phyloP scores from a whole-genome alignment of 1,140 invertebrate genomes.

The Pachyrhynchus sulphureomaculatus region DNA sequence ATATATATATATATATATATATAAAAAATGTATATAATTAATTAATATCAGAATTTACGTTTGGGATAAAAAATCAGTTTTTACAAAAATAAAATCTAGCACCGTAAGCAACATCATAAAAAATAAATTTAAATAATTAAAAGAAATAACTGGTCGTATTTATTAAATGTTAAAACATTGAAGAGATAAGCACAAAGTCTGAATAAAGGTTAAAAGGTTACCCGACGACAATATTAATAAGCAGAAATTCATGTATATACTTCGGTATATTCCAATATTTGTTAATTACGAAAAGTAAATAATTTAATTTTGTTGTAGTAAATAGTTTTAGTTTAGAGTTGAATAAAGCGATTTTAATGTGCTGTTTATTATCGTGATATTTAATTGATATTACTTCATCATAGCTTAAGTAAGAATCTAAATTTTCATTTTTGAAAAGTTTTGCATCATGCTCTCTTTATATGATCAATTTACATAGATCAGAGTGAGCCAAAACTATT shows the following conservation, averaged over 20 bases:
- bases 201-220: slow-evolving; percentile 36
- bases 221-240: slow-evolving; percentile 35
- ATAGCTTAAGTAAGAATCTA: too few relatives aligned
- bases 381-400: too few relatives aligned
- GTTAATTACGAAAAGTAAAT: slow-evolving; percentile 17
- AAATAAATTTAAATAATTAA: slow-evolving; percentile 1
- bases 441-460: too few relatives aligned
- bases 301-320: slow-evolving; percentile 15
- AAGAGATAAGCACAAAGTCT: slow-evolving; percentile 37
- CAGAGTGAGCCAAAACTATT: too few relatives aligned
- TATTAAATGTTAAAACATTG: slow-evolving; percentile 21
- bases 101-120: background rate
- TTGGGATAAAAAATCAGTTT: too few relatives aligned
- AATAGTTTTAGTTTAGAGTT: background rate
- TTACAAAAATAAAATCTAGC: background rate
- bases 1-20: too few relatives aligned
- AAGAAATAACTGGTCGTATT: slow-evolving; percentile 21
- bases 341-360: background rate
- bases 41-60: too few relatives aligned
- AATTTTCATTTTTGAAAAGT: too few relatives aligned
- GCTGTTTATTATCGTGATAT: background rate
- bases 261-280: slow-evolving; percentile 27
- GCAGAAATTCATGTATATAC: slow-evolving; percentile 32
- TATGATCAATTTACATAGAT: too few relatives aligned
- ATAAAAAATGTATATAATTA: too few relatives aligned